Conservation (phyloP, 2,113 vertebrate species). For the Heterocephalus glaber region DNA sequence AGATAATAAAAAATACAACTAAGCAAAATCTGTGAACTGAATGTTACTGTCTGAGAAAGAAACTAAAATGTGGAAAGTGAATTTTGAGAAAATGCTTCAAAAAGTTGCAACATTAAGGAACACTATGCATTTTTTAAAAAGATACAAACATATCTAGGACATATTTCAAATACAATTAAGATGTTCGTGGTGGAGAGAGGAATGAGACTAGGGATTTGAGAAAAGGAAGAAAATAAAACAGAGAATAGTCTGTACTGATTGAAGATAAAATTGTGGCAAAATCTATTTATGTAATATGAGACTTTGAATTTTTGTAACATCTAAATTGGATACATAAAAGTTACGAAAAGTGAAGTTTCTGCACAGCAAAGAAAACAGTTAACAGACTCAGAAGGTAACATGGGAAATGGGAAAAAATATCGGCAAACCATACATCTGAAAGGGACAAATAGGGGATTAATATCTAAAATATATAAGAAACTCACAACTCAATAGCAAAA, state of each 20-base stretch:
- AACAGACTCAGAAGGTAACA: neutral
- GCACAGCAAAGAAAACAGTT: neutral
- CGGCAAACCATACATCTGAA: neutral
- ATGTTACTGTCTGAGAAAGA: slow-evolving; percentile 47
- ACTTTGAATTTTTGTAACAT: slow-evolving; percentile 13
- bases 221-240: slow-evolving; percentile 8
- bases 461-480: neutral
- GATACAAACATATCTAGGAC: neutral
- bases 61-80: slow-evolving; percentile 55
- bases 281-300: slow-evolving; percentile 21
- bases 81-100: slow-evolving; percentile 46
- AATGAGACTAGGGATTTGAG: neutral
- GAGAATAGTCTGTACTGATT: neutral
- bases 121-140: neutral
- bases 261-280: slow-evolving; percentile 23
- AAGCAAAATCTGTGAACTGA: neutral
- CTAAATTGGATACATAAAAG: slow-evolving; percentile 12
- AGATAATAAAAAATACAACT: slow-evolving; percentile 27
- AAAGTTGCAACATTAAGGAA: slow-evolving; percentile 22
- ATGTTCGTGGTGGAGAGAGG: slow-evolving; percentile 25
- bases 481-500: neutral
- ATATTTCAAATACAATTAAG: neutral
- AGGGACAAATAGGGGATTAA: neutral
- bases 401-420: neutral
- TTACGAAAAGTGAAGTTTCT: slow-evolving; percentile 14